Evolutionary conservation across 1,140 invertebrate species (phyloP).

Genomic region (Bursaphelenchus mucronatus): DNA sequence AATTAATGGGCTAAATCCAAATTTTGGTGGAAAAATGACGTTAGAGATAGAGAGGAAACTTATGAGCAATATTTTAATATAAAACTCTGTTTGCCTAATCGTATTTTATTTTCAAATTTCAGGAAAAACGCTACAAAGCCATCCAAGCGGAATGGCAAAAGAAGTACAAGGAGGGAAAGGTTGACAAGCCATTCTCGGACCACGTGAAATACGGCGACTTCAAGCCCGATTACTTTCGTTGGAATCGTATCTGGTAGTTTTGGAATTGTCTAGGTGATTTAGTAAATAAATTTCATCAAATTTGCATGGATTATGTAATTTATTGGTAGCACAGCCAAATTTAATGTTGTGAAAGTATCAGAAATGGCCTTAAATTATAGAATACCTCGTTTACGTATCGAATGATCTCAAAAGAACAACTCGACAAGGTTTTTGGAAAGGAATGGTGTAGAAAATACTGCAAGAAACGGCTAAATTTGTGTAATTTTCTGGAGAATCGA

Average conservation of each 20-base stretch:
- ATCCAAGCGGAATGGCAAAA: constrained; percentile 48
- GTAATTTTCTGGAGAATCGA: constrained; percentile 26
- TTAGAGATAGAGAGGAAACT: too few species aligned
- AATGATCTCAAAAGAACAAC: constrained; percentile 5
- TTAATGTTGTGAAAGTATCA: too few species aligned
- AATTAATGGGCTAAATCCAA: constrained; percentile 11
- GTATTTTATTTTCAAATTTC: constrained; percentile 7
- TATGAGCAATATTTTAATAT: background rate
- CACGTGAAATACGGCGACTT: constrained; percentile 40
- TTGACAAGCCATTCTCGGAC: constrained; percentile 34
- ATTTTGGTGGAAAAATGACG: background rate
- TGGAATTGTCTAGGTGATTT: background rate
- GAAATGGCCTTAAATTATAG: too few species aligned
- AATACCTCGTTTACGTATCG: background rate
- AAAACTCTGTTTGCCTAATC: background rate
- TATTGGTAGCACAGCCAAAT: too few species aligned
- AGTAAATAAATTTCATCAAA: too few species aligned
- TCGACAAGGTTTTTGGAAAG: constrained; percentile 23
- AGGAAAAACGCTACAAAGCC: constrained; percentile 40
- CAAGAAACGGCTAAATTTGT: constrained; percentile 19
- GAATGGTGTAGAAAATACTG: constrained; percentile 38
- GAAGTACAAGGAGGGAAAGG: constrained; percentile 47
- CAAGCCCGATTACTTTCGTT: constrained; percentile 48
- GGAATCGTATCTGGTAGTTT: constrained; percentile 40
- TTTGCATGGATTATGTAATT: too few species aligned